Evolutionary conservation across 2,888 invertebrate species (phyloP), one percentile per base, ranked within the genome.

Genomic region (Rhodophaea formosa): DNA sequence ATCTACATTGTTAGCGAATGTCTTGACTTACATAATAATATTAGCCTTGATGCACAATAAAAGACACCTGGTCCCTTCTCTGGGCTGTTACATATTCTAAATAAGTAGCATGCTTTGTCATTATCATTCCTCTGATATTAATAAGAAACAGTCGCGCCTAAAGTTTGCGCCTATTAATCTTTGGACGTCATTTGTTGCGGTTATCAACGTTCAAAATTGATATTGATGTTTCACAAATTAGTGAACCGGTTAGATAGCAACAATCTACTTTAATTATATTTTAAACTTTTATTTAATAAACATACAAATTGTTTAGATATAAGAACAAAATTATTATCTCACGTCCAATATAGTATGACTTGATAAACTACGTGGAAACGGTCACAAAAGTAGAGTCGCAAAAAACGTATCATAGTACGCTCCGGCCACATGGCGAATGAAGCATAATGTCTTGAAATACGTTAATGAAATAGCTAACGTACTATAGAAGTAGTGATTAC

Each of bases 131-230:
- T 32, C 10, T 49, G 10, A 49, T 49, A 35, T 16, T 51, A 35
- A 51, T 35, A 49, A 23, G 23, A 14, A 8, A 49, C 30, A n/a
- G 8, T 12, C 45, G 46, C 8, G 29, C 30, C 14, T 14, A 12
- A 35, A 12, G 17, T 39, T 15, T 8, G n/a, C 39, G 1, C 51
- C 32, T 49, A 32, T 32, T 49, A 49, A 32, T 51, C 35, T 35
- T 15, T 53, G 43, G 12, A 44, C 53, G 53, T 53, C 53, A 53
- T 44, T 53, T 53, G 42, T 53, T 23, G 44, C 10, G 30, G 43
- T 44, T 53, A 53, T 44, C 53, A 53, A 43, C 23, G 10, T 15
- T 12, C 44, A 29, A 44, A 53, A 53, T 44, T 23, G 29, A 53
- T 43, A 29, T 42, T 14, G 8, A 15, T 30, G 23, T 44, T n/a